Evolutionary conservation across 2,113 vertebrate species (phyloP), one percentile per base, ranked within the genome.

Genomic region (Chunga burmeisteri): DNA sequence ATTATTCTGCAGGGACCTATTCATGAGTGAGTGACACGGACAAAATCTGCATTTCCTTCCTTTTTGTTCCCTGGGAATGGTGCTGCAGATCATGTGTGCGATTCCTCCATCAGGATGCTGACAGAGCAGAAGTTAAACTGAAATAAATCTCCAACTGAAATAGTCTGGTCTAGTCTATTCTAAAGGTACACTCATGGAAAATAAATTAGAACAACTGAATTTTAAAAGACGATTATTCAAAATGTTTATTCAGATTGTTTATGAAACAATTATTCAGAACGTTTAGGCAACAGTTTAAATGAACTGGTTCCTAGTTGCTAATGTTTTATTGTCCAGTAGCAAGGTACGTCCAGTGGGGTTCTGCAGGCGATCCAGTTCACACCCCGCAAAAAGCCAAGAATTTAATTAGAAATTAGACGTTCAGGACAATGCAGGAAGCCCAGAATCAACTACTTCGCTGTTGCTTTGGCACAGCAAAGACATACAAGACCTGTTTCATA

Each of bases 11-110:
- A 29, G 96, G 93, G 95, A 95, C 73, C 59, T 95, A 95, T 93
- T 96, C 85, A 88, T 86, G 42, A 97, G 81, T 96, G 97, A 98
- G 81, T 94, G 96, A 93, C 94, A 95, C 65, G 74, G 56, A 61
- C 55, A 94, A 91, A 88, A 90, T 86, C 63, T 90, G 61, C 62
- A 86, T 47, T 96, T 97, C 81, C 83, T 97, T 94, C 77, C 67
- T 93, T 44, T 90, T 40, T 50, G 59, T 78, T 93, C 88, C 59
- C 47, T 92, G 89, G 36, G 80, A 94, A 94, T 27, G 22, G 34
- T 55, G 40, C 47, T 88, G 38, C 59, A 90, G 55, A 63, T 52
- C 1, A 0, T 5, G 10, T 36, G 29, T 53, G 38, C 30, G 89
- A n/a, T 88, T 92, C 70, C 74, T 79, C 29, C 66, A 71, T 63